Conservation (phyloP, 2,888 invertebrate species). For the Drosophila pseudotalamancana region DNA sequence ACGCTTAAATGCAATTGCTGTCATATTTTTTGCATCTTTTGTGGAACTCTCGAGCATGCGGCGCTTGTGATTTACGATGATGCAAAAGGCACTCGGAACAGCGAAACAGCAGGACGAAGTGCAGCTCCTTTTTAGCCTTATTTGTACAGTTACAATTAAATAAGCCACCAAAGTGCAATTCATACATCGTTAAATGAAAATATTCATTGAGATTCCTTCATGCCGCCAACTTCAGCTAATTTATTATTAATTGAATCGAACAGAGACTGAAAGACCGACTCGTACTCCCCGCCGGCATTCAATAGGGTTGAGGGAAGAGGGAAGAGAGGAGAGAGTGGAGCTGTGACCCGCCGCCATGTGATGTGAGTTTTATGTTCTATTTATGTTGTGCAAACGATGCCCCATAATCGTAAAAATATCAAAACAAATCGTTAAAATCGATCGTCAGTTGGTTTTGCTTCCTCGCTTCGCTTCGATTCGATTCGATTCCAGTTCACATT, state of each 20-base stretch:
- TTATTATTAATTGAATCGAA: constrained; percentile 76
- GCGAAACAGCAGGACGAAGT: constrained; percentile 55
- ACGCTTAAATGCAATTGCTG: constrained; percentile 58
- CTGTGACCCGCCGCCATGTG: constrained; percentile 21
- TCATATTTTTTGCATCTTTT: constrained; percentile 26
- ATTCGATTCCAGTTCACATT: constrained; percentile 27
- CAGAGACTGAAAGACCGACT: constrained; percentile 16
- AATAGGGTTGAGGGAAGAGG: too few species aligned
- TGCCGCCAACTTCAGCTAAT: constrained; percentile 63
- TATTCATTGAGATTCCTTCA: constrained; percentile 75
- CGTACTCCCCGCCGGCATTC: neutral
- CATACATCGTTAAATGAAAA: constrained; percentile 57
- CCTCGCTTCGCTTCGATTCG: too few species aligned
- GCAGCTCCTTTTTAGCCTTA: constrained; percentile 21
- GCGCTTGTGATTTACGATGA: constrained; percentile 80
- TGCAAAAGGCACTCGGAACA: constrained; percentile 60
- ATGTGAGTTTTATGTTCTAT: constrained; percentile 83
- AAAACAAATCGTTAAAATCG: constrained; percentile 85
- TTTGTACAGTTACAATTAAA: constrained; percentile 58
- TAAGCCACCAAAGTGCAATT: constrained; percentile 45
- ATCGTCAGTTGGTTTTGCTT: constrained; percentile 62
- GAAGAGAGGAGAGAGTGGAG: too few species aligned
- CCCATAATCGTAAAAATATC: constrained; percentile 85
- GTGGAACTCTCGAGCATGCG: constrained; percentile 62
- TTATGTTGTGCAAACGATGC: constrained; percentile 85